Percentiles rank a stretch among this genome's conserved stretches.
These are phyloP conservation scores for Myotis lucifugus DNA, from an alignment of 2,113 vertebrate genomes.

Conservation along the genomic window DNA sequence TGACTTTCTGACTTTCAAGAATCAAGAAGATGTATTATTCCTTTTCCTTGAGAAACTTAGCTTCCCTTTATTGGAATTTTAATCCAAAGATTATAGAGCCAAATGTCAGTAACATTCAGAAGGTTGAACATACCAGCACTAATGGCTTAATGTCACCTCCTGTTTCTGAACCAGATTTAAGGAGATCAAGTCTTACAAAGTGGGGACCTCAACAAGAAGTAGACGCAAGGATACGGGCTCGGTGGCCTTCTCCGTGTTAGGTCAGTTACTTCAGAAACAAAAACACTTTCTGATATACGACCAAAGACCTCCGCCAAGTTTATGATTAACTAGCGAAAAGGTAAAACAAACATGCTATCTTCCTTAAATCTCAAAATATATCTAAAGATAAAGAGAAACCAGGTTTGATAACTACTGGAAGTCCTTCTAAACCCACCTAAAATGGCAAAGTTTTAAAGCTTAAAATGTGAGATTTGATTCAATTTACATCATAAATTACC, in stretches of 20 bases:
- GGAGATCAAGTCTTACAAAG: background rate
- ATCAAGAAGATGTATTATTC: background rate
- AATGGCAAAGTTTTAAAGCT: background rate
- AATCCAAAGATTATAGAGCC: background rate
- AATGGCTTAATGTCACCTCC: background rate
- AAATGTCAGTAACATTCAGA: background rate
- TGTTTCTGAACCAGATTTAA: background rate
- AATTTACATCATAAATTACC: background rate
- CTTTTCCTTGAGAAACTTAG: background rate
- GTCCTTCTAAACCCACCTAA: background rate
- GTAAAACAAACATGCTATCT: background rate
- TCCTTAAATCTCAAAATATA: background rate
- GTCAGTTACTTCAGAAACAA: constrained; percentile 24
- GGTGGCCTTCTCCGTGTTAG: background rate
- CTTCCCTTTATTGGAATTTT: background rate
- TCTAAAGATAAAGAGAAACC: background rate
- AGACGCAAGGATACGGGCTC: background rate
- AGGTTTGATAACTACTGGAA: background rate
- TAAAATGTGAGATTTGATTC: background rate
- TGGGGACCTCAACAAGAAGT: background rate
- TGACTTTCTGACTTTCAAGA: background rate
- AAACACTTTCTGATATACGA: background rate
- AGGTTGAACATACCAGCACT: background rate
- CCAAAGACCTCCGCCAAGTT: background rate
- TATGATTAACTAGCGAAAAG: background rate